Evolutionary conservation across 23 tunicate genomes (phyloP).

Genomic region (Halocynthia aurantium): DNA sequence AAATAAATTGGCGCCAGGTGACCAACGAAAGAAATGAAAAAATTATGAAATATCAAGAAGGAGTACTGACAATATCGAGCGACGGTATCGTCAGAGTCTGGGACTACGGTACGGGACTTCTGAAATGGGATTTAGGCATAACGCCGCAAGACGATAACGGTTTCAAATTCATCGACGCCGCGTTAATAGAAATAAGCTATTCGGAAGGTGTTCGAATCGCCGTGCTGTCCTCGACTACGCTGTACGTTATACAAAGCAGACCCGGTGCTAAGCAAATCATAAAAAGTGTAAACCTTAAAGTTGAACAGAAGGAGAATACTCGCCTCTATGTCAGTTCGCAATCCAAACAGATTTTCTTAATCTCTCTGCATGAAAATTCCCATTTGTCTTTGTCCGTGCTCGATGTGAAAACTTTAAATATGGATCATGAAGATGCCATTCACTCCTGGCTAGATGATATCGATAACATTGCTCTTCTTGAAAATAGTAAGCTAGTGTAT

Average conservation of each 20-base stretch:
- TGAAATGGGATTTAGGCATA: constrained; percentile 64
- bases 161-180: constrained; percentile 27
- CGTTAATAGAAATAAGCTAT: constrained; percentile 48
- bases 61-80: constrained; percentile 29
- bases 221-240: constrained; percentile 30
- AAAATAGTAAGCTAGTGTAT: constrained; percentile 6
- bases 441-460: constrained; percentile 12
- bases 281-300: no score
- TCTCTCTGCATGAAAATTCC: not conserved
- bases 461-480: not conserved
- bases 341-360: not conserved
- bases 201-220: constrained; percentile 50
- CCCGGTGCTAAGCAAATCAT: no score
- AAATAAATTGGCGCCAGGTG: constrained; percentile 43
- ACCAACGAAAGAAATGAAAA: constrained; percentile 30
- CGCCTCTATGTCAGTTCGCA: not conserved
- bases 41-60: constrained; percentile 38
- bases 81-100: constrained; percentile 47
- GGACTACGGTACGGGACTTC: constrained; percentile 41
- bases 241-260: not conserved
- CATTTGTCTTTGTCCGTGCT: not conserved
- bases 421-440: not conserved
- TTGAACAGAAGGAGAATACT: not conserved
- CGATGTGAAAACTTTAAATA: constrained; percentile 11
- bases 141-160: constrained; percentile 10